Base-by-base conservation (phyloP, 92 coral and sea anemone genomes). In the Porites divaricata region DNA sequence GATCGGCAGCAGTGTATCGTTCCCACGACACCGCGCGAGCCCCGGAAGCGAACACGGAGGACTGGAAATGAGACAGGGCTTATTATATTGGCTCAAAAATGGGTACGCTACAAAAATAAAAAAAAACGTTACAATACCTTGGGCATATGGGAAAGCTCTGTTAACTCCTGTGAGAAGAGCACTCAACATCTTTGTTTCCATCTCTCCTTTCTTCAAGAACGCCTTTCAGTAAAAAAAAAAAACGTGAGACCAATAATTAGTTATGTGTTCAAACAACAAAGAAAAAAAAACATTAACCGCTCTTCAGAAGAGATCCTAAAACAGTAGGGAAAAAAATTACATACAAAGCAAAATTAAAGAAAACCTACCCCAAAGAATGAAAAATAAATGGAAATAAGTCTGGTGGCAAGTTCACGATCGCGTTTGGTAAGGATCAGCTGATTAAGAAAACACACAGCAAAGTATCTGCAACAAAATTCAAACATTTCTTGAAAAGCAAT, bases 141-240 rank as follows among this genome's bases (percentile, higher is more conserved):
- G 80, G 1, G 94, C 93, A 73, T 79, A 96, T n/a, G 98, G 95
- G 73, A 96, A 96, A 9, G 99, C 98, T 84, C 99, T 90, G 93
- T 94, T 94, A 28, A 96, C 98, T n/a, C 99, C 99, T 8, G 96
- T 88, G 51, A 96, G 90, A 13, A 96, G 89, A 70, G 99, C 99
- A 77, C 99, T 94, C 74, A 96, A 81, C 99, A 94, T 94, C 78
- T 96, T 96, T 20, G 96, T 89, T 63, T 94, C 99, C 72, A 92
- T 85, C 70, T 96, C 93, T n/a, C 93, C 98, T 66, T 92, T 94
- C 71, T 90, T 92, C 65, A 96, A 87, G 90, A 96, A 96, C 1
- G 91, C 93, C 99, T 96, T 65, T n/a, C n/a, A n/a, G n/a, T n/a
- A n/a, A n/a, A 70, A 48, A 14, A 73, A 24, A 81, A 22, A 70